These are phyloP conservation scores for Aricia agestis DNA, from an alignment of 1,140 invertebrate species.

Conservation along the genomic window DNA sequence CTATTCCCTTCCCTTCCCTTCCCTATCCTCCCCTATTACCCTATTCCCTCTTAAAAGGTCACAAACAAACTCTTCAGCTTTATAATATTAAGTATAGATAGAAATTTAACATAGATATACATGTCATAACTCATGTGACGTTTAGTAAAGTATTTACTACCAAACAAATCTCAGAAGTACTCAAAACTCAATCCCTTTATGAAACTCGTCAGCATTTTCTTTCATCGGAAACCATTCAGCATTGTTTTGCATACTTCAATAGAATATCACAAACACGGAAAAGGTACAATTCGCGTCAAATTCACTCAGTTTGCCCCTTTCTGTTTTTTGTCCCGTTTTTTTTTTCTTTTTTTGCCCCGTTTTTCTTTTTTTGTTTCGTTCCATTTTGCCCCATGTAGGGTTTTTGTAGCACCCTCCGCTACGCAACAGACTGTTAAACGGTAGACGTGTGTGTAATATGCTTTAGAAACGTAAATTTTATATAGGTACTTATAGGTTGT, in stretches of 20 bases:
- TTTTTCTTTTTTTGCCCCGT: background rate
- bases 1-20: too few species aligned
- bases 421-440: conserved; percentile 68
- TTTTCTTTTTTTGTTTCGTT: conserved; percentile 20
- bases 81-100: too few species aligned
- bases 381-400: conserved; percentile 41
- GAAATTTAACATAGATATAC: too few species aligned
- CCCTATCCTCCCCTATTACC: too few species aligned
- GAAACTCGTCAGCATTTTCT: conserved; percentile 4
- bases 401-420: conserved; percentile 48
- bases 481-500: background rate
- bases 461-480: conserved; percentile 24
- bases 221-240: conserved; percentile 14
- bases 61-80: too few species aligned
- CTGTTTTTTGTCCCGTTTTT: conserved; percentile 34
- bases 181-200: too few species aligned
- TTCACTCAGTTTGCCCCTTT: conserved; percentile 39
- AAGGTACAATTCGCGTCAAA: conserved; percentile 43
- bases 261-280: conserved; percentile 17
- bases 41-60: too few species aligned
- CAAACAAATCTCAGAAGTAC: background rate
- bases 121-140: too few species aligned
- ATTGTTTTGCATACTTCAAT: conserved; percentile 22
- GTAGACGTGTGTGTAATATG: conserved; percentile 42
- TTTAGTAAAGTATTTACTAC: too few species aligned